phyloP scores from a whole-genome alignment of 1,140 invertebrate genomes.

The Aphis craccivora region DNA sequence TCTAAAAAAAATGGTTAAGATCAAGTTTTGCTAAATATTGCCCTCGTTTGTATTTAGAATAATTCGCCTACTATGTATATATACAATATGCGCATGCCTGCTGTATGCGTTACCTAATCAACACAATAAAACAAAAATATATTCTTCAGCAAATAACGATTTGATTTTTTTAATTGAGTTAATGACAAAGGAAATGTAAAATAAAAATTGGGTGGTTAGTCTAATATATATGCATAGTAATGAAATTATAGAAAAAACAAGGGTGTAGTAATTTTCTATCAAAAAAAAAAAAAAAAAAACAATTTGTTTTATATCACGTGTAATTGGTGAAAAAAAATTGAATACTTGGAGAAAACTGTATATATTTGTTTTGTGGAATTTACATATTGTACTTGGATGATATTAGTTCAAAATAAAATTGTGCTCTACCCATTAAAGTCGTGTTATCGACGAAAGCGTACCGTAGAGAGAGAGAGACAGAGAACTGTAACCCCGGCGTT shows the following conservation, averaged over 20 bases:
- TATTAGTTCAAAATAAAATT: neutral
- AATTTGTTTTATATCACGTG: neutral
- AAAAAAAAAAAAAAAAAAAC: too few species aligned
- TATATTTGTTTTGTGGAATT: neutral
- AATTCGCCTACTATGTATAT: neutral
- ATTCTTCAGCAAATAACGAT: too few species aligned
- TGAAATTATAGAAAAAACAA: neutral
- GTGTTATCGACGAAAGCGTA: neutral
- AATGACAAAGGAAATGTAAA: neutral
- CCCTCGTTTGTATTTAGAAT: neutral
- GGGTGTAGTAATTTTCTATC: neutral
- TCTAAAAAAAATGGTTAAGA: neutral
- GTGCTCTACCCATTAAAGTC: neutral
- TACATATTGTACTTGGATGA: neutral
- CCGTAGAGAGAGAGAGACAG: neutral
- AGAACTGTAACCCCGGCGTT: neutral
- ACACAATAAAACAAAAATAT: too few species aligned
- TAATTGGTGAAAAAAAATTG: neutral
- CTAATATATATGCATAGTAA: neutral
- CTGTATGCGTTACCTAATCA: too few species aligned
- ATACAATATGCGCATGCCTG: neutral
- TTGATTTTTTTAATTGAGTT: too few species aligned
- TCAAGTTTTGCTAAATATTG: neutral
- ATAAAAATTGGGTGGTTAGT: neutral
- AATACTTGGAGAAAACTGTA: neutral